Evolutionary conservation across 2,113 vertebrate species (phyloP).

Genomic region (Tachycineta bicolor): DNA sequence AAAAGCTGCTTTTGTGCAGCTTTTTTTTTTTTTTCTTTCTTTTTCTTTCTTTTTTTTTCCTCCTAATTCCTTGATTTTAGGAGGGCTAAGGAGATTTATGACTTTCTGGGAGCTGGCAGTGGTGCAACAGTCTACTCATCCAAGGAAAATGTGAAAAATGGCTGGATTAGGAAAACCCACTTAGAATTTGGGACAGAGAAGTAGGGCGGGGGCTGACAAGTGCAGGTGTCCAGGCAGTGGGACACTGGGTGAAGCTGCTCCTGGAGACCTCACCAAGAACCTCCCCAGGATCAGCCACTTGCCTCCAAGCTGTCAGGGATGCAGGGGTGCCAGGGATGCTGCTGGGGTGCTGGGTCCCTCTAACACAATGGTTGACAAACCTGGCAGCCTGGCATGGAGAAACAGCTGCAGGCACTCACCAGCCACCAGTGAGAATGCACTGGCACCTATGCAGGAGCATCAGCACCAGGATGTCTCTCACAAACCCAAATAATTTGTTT

Average conservation of each 20-base stretch:
- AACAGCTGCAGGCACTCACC: accelerated
- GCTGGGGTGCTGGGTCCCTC: not conserved
- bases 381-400: not conserved
- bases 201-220: not conserved
- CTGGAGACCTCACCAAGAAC: not conserved
- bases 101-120: not conserved
- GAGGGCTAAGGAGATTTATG: not conserved
- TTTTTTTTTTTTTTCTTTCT: too few species aligned
- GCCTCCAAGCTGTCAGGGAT: not conserved
- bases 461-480: not conserved
- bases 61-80: not conserved
- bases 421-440: accelerated
- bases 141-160: not conserved
- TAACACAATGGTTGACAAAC: accelerated
- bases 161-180: not conserved
- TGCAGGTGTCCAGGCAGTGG: not conserved
- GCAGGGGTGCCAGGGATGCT: not conserved
- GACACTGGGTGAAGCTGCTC: not conserved
- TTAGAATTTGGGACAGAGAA: not conserved
- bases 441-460: not conserved
- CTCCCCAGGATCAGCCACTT: not conserved
- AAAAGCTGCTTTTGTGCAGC: not conserved
- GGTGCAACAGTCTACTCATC: not conserved
- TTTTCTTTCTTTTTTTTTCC: accelerated
- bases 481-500: not conserved